Conservation (phyloP, 2,797 vertebrate species). For the Morelia viridis region DNA sequence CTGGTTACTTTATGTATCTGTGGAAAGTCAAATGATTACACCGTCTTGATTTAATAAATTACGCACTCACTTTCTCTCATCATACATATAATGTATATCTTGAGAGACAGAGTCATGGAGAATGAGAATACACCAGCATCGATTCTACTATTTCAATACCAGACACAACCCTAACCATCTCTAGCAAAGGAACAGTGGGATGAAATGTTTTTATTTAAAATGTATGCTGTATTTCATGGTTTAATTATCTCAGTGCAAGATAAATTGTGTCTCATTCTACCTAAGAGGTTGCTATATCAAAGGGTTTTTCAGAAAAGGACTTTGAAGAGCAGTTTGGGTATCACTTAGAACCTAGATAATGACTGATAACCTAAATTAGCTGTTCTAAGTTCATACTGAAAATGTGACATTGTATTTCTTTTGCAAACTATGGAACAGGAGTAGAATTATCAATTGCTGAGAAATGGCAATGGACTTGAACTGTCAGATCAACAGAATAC, state of each 20-base stretch:
- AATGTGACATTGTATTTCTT: background rate
- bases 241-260: background rate
- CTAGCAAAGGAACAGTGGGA: background rate
- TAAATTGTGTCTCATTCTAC: background rate
- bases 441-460: background rate
- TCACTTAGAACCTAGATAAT: background rate
- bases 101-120: background rate
- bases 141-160: background rate
- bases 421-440: background rate
- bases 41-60: background rate
- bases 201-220: background rate
- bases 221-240: background rate
- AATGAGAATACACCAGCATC: background rate
- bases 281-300: background rate
- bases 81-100: no score
- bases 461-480: background rate
- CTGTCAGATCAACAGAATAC: background rate
- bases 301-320: background rate
- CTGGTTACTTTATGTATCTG: constrained; percentile 4
- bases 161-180: background rate
- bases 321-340: background rate
- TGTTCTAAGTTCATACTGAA: background rate
- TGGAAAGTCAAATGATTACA: background rate
- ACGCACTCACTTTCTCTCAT: background rate
- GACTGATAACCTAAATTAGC: background rate